Conservation (phyloP, 2,888 invertebrate species). For the Leptopilina myrica region DNA sequence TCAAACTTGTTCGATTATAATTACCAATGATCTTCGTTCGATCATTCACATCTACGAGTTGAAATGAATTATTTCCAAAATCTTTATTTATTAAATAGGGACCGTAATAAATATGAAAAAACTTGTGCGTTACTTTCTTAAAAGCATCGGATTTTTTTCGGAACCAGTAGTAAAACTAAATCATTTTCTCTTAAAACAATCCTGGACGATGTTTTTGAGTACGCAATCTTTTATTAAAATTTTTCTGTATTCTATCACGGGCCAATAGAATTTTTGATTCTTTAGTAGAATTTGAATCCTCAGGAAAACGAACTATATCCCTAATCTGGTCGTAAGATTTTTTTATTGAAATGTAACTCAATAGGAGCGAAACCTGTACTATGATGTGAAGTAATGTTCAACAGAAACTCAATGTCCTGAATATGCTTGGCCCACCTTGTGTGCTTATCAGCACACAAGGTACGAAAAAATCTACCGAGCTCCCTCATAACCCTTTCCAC, state of each 20-base stretch:
- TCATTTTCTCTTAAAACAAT: neutral
- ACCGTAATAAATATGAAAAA: neutral
- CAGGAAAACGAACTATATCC: neutral
- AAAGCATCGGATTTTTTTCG: neutral
- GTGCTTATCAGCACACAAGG: conserved; percentile 46
- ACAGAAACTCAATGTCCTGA: conserved; percentile 35
- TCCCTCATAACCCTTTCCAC: too few relatives aligned
- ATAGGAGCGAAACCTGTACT: neutral
- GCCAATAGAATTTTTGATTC: neutral
- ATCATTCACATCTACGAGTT: too few relatives aligned
- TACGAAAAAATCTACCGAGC: too few relatives aligned
- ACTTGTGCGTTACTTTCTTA: neutral
- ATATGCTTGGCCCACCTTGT: conserved; percentile 48
- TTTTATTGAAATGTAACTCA: neutral
- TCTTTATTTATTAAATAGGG: neutral
- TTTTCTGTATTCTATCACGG: neutral
- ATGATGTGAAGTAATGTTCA: conserved; percentile 41
- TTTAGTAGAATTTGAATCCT: neutral
- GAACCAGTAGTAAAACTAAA: neutral
- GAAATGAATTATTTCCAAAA: too few relatives aligned
- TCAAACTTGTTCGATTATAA: too few relatives aligned
- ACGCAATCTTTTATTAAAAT: neutral
- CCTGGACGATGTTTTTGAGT: neutral
- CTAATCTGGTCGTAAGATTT: neutral
- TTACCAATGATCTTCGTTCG: too few relatives aligned